These are phyloP conservation scores for Acronicta aceris DNA, from an alignment of 2,888 invertebrate species.

Conservation along the genomic window DNA sequence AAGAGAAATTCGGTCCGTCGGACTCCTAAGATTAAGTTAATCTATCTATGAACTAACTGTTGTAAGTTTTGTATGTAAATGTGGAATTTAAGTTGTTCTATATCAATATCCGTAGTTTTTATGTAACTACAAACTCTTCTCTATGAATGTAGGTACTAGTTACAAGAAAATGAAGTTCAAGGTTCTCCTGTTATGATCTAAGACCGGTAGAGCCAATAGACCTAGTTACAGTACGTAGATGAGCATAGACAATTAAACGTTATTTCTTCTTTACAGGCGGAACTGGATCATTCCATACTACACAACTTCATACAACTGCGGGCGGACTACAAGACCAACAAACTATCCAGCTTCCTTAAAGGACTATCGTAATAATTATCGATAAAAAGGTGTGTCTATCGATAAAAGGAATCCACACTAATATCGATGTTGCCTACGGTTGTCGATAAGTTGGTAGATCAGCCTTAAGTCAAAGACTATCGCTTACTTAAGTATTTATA, in stretches of 20 bases:
- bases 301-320: conserved; percentile 98
- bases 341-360: conserved; percentile 91
- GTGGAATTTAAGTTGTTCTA: too few species aligned
- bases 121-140: too few species aligned
- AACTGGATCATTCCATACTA: conserved; percentile 96
- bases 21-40: too few species aligned
- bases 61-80: too few species aligned
- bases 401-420: conserved; percentile 1
- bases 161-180: conserved; percentile 20
- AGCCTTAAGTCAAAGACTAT: conserved; percentile 22
- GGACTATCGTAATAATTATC: conserved; percentile 81
- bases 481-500: conserved; percentile 38
- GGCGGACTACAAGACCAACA: conserved; percentile 97
- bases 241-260: conserved; percentile 30
- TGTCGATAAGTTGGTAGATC: conserved; percentile 5
- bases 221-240: conserved; percentile 2
- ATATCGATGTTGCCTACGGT: not conserved
- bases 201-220: conserved; percentile 41
- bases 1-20: too few species aligned
- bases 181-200: conserved; percentile 3
- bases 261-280: conserved; percentile 90
- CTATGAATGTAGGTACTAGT: too few species aligned
- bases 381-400: conserved; percentile 7
- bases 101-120: too few species aligned
- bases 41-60: too few species aligned